phyloP scores from a whole-genome alignment of 2,888 invertebrate species.

The Lasioglossum lativentre region DNA sequence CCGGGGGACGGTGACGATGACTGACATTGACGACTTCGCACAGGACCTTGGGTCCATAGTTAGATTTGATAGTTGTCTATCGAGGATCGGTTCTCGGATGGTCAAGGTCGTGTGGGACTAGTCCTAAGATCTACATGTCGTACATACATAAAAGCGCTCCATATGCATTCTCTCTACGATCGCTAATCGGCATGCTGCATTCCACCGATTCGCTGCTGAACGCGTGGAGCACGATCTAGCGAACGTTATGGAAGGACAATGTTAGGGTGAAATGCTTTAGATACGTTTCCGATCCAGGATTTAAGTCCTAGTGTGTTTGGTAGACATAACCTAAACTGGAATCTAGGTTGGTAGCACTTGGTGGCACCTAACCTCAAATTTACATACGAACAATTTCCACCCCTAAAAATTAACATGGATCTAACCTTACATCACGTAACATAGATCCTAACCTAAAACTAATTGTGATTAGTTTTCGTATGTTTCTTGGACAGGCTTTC shows the following conservation, averaged over 20 bases:
- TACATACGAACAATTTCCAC: too few species aligned
- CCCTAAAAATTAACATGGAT: too few species aligned
- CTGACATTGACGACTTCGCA: background rate
- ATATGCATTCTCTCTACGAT: slow-evolving; percentile 64
- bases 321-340: background rate
- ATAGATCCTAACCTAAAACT: background rate
- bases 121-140: slow-evolving; percentile 42
- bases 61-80: background rate
- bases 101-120: background rate
- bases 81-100: background rate
- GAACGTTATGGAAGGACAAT: background rate
- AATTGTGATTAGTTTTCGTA: background rate
- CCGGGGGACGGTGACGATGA: background rate
- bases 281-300: background rate
- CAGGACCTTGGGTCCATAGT: background rate
- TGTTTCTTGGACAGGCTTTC: too few species aligned
- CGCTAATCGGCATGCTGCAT: slow-evolving; percentile 72
- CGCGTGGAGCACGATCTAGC: background rate
- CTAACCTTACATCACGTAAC: too few species aligned
- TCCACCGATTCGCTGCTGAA: slow-evolving; percentile 46
- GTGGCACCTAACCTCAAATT: background rate
- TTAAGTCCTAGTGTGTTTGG: background rate
- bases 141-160: slow-evolving; percentile 51
- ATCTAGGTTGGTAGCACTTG: background rate
- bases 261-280: background rate